These are phyloP conservation scores for Eupleurogrammus muticus DNA, from an alignment of 2,797 vertebrate species.

Conservation along the genomic window DNA sequence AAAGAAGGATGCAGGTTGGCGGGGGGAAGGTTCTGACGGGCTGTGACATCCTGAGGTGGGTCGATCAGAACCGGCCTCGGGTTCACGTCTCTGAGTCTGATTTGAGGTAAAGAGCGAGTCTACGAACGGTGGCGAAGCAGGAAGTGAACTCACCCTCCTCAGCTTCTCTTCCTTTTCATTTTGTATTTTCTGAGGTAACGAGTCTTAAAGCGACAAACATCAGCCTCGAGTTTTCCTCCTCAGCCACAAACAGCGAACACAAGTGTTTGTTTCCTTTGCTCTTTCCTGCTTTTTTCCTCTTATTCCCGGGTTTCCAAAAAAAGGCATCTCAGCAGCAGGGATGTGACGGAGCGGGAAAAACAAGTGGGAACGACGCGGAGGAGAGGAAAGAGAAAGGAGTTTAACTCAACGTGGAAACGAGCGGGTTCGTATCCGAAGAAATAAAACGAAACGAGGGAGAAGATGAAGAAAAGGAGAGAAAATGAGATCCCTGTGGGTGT, in stretches of 20 bases:
- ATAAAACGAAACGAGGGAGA: conserved; percentile 34
- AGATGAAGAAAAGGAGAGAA: conserved; percentile 31
- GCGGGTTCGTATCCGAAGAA: conserved; percentile 54
- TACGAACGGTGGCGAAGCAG: conserved; percentile 67
- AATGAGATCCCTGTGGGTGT: conserved; percentile 65
- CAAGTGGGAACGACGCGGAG: conserved; percentile 40
- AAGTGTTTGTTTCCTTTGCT: conserved; percentile 82
- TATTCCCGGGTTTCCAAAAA: conserved; percentile 64
- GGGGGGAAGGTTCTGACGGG: conserved; percentile 40
- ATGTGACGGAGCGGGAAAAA: conserved; percentile 64
- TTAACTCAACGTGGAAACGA: conserved; percentile 48
- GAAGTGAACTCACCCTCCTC: conserved; percentile 61
- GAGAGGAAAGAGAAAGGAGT: conserved; percentile 42
- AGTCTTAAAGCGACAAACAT: no score
- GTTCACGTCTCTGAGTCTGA: no score
- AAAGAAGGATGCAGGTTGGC: conserved; percentile 28
- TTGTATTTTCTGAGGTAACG: conserved; percentile 74
- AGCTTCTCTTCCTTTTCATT: conserved; percentile 37
- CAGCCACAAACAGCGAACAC: conserved; percentile 55
- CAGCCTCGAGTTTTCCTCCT: conserved; percentile 47
- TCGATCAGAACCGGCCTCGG: conserved; percentile 54
- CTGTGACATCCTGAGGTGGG: conserved; percentile 70
- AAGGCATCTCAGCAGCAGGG: conserved; percentile 76
- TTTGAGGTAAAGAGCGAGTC: conserved; percentile 80
- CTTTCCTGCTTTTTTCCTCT: conserved; percentile 51